A percentile compares a stretch with the other conserved stretches of the same genome.
Evolutionary conservation across 2,888 invertebrate genomes (phyloP).

Genomic region (Pristionchus japonicus): DNA sequence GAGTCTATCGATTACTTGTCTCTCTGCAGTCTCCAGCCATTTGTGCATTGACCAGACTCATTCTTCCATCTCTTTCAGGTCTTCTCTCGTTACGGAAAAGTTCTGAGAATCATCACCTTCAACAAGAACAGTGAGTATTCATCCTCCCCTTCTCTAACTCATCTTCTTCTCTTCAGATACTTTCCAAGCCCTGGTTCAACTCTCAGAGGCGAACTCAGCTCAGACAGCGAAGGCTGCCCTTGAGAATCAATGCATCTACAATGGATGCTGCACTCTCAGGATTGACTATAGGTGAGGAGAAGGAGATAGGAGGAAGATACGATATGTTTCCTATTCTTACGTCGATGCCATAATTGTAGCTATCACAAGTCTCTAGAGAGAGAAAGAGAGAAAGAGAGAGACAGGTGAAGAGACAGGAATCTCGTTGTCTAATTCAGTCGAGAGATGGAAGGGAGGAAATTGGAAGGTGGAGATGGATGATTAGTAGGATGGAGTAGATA

Average conservation of each 20-base stretch:
- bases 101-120: constrained; percentile 99
- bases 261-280: constrained; percentile 97
- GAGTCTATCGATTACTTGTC: constrained; percentile 67
- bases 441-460: constrained; percentile 20
- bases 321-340: too few relatives aligned
- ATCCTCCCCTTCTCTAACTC: too few relatives aligned
- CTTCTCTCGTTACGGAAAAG: constrained; percentile 98
- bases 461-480: not conserved
- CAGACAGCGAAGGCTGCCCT: constrained; percentile 96
- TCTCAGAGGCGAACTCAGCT: constrained; percentile 95
- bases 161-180: constrained; percentile 82
- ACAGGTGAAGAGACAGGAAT: not conserved
- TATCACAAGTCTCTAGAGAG: not conserved
- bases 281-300: constrained; percentile 79
- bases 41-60: too few relatives aligned
- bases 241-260: constrained; percentile 91
- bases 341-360: not conserved
- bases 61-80: constrained; percentile 82
- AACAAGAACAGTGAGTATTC: constrained; percentile 94
- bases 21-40: not conserved
- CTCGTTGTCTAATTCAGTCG: not conserved
- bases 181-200: constrained; percentile 99
- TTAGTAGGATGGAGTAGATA: not conserved
- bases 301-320: not conserved
- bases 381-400: too few relatives aligned